Base-by-base conservation (phyloP, 1,140 invertebrate species). In the Helicoverpa zea region DNA sequence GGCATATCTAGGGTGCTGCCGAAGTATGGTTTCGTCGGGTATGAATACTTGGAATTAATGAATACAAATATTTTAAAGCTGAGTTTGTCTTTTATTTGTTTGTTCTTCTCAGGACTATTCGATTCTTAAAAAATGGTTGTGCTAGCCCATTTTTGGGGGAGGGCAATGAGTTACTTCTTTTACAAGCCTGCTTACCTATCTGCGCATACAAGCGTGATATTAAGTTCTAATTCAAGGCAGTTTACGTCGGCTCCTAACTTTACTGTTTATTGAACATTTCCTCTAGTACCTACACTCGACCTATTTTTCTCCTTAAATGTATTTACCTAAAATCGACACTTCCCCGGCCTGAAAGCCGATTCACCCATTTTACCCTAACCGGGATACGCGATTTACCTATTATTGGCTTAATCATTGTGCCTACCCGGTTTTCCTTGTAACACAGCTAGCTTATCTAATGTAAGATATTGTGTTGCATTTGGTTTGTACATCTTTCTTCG, bases 321-420 rank as follows among this genome's bases (percentile, higher is more conserved):
- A 61, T 61, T 75, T 75, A 61, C 73, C 73, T 63, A 75, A 75
- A 75, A 49, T 75, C 73, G 58, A 49, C 73, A 75, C 73, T 61
- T 74, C 35, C 35, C 35, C 43, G 58, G 56, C 18, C 18, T 47
- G 35, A 75, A 75, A 75, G 73, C 43, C 73, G 73, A 75, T 75
- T 75, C 73, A 75, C 49, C 73, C 58, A 75, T 75, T 75, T 63
- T 51, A 75, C 73, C 58, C 73, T 23, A 56, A 61, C 16, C 58
- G 29, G 35, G 61, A 49, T 23, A 75, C 73, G 73, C 61, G 58
- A 63, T 75, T 75, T 63, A 61, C 58, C 58, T 75, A 75, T 75
- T 75, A 75, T 59, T 59, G 73, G 73, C 73, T 61, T 75, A 75
- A 75, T 75, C 49, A 75, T 58, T 59, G 52, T 75, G n/a, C 51